phyloP scores from a whole-genome alignment of 2,888 invertebrate genomes.

The Chalcosyrphus nemorum region DNA sequence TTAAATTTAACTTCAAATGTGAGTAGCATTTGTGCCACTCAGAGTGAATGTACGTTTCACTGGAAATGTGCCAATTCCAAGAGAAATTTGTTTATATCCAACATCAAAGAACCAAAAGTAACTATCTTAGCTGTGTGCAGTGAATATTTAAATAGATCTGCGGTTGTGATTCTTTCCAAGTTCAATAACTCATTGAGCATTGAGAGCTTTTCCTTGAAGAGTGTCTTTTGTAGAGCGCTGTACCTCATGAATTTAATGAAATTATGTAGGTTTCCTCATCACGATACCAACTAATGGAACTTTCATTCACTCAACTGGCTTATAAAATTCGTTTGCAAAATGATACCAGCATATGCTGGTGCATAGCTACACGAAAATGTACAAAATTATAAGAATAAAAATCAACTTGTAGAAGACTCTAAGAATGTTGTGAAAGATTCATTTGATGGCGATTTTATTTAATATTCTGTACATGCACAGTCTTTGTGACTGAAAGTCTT shows the following conservation, averaged over 20 bases:
- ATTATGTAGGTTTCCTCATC: not conserved
- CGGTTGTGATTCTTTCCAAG: not conserved
- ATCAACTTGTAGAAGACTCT: not conserved
- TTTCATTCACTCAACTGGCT: not conserved
- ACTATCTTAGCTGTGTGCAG: not conserved
- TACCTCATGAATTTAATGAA: not conserved
- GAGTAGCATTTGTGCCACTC: not conserved
- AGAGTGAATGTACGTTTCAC: not conserved
- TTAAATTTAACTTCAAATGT: not conserved
- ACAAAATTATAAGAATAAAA: not conserved
- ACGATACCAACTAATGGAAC: not conserved
- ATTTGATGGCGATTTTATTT: not conserved
- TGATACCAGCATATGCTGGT: not conserved
- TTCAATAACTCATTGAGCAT: slow-evolving; percentile 26
- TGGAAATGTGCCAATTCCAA: slow-evolving; percentile 29
- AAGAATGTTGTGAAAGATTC: slow-evolving; percentile 30
- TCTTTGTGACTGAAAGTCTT: slow-evolving; percentile 56
- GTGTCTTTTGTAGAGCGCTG: not conserved
- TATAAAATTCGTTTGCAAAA: not conserved
- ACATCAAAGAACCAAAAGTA: slow-evolving; percentile 17
- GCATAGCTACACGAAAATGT: not conserved
- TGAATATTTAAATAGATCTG: slow-evolving; percentile 4
- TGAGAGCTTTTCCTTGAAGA: not conserved
- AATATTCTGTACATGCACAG: slow-evolving; percentile 31
- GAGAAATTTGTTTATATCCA: slow-evolving; percentile 29